Base-by-base conservation (phyloP, 2,888 invertebrate species). In the Noctua janthe region DNA sequence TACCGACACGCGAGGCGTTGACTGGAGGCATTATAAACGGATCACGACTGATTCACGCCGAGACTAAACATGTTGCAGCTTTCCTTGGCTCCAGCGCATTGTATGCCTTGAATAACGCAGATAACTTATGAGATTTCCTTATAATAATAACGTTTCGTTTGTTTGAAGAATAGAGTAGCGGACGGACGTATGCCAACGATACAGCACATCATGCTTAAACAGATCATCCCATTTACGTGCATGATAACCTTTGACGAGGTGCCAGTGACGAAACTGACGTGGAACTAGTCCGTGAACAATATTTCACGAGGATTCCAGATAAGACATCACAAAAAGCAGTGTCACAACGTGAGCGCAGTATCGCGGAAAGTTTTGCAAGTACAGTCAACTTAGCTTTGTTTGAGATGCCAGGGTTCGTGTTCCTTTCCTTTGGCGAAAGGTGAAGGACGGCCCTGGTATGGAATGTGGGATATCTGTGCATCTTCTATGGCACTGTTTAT, bases 301-400 rank as follows among this genome's bases (percentile, higher is more conserved):
- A 94, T 94, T 94, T 94, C 94, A 93, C 92, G 92, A 92, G 92
- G 92, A 92, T 91, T 88, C 91, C 90, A 93, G 96, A 96, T 96
- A 96, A 95, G 94, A 91, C 91, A 94, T 94, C 93, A 92, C 94
- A 94, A 95, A 94, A 94, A 94, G 94, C 91, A 90, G 92, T 95
- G 95, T 94, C 96, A 94, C 93, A 95, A 95, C 93, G 91, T 91
- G 93, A 91, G 91, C 91, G 89, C 89, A 88, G 91, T 91, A 90
- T 88, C 91, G 91, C 93, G 93, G 94, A 94, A 94, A 94, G 94
- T 95, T 94, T 95, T 95, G 96, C 92, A 95, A 95, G 94, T 93
- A 91, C 91, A 91, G 90, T 90, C 91, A 88, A 91, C 92, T 94
- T 92, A 91, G 91, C 93, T 94, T 94, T 94, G 94, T 95, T 92